These are phyloP conservation scores for Polyergus mexicanus DNA, from an alignment of 1,140 invertebrate species.

Conservation along the genomic window DNA sequence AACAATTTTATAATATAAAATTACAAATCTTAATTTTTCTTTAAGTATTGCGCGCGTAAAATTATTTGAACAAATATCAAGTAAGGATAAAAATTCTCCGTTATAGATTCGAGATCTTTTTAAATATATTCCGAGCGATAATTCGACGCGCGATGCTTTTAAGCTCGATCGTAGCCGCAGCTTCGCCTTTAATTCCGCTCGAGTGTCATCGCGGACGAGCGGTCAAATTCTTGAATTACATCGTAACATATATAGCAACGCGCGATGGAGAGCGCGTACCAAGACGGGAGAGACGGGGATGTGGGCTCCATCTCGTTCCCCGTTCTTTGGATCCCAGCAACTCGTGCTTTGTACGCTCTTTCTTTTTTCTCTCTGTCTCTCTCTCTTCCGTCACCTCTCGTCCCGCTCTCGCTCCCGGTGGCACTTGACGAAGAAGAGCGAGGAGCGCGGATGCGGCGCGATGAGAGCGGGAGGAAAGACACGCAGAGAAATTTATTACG, in stretches of 20 bases:
- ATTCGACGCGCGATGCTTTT: not conserved
- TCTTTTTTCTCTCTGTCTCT: not conserved
- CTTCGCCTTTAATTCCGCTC: slow-evolving; percentile 55
- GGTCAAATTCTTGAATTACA: slow-evolving; percentile 85
- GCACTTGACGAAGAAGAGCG: slow-evolving; percentile 55
- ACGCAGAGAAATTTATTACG: slow-evolving; percentile 76
- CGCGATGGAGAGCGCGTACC: slow-evolving; percentile 71
- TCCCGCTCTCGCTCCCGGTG: slow-evolving; percentile 20
- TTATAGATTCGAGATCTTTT: not conserved
- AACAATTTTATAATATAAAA: not conserved
- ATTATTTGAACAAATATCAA: not conserved
- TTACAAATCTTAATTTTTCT: not conserved
- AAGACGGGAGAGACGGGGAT: slow-evolving; percentile 25
- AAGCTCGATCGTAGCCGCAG: slow-evolving; percentile 15
- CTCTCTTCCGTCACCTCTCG: not conserved
- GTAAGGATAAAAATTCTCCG: not conserved
- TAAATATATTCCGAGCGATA: slow-evolving; percentile 5
- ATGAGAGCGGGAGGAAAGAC: slow-evolving; percentile 39
- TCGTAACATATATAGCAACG: slow-evolving; percentile 84
- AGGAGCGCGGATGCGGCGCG: slow-evolving; percentile 25
- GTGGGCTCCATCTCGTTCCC: slow-evolving; percentile 44
- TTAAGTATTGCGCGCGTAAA: not conserved
- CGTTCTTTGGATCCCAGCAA: slow-evolving; percentile 43
- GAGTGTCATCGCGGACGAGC: slow-evolving; percentile 76
- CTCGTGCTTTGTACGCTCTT: slow-evolving; percentile 30